Evolutionary conservation across 2,797 vertebrate genomes (phyloP), one percentile per base, ranked within the genome.

Genomic region (Gymnocypris eckloni): DNA sequence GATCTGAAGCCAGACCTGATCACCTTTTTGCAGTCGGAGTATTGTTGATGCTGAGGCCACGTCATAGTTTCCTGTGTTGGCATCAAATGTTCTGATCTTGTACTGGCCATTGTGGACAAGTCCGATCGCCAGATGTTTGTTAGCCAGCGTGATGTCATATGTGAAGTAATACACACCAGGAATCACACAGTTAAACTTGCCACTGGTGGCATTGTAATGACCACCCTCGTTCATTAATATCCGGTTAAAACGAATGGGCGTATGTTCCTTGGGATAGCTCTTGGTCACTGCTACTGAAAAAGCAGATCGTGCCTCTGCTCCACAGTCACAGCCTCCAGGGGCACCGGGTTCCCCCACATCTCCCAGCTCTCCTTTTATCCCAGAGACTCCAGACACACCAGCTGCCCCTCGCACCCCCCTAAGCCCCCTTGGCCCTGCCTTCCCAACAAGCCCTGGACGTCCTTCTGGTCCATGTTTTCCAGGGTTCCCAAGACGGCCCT

Each of bases 1-100:
- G 92, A 99, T 99, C 93, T 99, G 98, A 83, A 99, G 95, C 98
- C 98, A 99, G 33, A 99, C 98, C 88, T 99, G 97, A 43, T 99
- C 98, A 0, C 94, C 93, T 81, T 90, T 91, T 90, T 96, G 94
- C 88, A 99, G 94, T 0, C 94, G 94, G 87, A 99, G 96, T 82
- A 99, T 94, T 18, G 98, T 99, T 4, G 98, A 99, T 7, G 97
- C 98, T 0, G 98, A 99, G 0, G 98, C 97, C 88, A 99, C 96
- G 0, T 99, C 98, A 0, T 99, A 95, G 93, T 99, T 99, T 18
- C 98, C 98, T 0, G 98, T 99, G 90, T 99, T 99, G 86, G 96
- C 98, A 4, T 99, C 98, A 28, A 99, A 99, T 2, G 98, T 99
- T 93, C 96, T 97, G 94, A 99, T 98, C 82, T 96, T 96, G 93